Evolutionary conservation across 1,140 invertebrate genomes (phyloP).

Genomic region (Zaprionus davidi): DNA sequence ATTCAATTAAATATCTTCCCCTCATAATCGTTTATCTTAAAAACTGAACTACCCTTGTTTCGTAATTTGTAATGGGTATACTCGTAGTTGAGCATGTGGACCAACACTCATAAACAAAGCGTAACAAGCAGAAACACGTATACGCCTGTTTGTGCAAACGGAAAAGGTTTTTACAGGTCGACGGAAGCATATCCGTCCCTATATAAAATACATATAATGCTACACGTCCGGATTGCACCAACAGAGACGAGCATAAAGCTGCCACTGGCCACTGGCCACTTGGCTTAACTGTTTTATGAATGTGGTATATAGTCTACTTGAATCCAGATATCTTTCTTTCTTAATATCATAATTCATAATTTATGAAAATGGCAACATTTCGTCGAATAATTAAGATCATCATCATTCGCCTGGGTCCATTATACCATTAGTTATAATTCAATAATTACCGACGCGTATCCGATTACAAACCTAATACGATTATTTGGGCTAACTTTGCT

Average conservation of each 20-base stretch:
- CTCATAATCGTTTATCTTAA: no score
- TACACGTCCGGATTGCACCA: constrained; percentile 2
- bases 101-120: not conserved
- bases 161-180: constrained; percentile 8
- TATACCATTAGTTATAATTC: constrained; percentile 5
- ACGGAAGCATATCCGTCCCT: not conserved
- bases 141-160: constrained; percentile 2
- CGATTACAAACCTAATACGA: constrained; percentile 10
- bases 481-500: constrained; percentile 1
- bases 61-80: not conserved
- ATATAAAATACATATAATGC: not conserved
- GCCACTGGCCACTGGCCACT: not conserved
- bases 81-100: not conserved
- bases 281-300: not conserved
- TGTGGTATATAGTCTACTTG: not conserved
- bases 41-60: not conserved
- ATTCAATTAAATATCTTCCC: no score
- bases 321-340: not conserved
- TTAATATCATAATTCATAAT: not conserved
- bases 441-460: not conserved
- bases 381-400: not conserved
- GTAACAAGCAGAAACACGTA: not conserved
- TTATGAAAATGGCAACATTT: not conserved
- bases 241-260: not conserved
- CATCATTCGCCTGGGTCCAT: not conserved